Evolutionary conservation across 2,113 vertebrate genomes (phyloP).

Genomic region (Sialia sialis): DNA sequence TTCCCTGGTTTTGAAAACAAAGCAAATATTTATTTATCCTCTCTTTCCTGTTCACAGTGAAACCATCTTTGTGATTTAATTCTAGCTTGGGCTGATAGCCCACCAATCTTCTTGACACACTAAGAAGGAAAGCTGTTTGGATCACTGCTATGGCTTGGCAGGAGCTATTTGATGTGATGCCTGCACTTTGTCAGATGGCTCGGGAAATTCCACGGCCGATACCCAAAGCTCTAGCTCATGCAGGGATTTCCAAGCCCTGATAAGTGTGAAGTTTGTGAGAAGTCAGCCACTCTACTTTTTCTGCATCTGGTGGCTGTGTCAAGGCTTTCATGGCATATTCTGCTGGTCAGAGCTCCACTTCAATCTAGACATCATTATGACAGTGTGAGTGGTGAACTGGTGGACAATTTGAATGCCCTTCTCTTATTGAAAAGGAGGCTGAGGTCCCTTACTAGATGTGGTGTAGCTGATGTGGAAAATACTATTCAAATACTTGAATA

Average conservation of each 20-base stretch:
- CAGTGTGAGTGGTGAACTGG: background rate
- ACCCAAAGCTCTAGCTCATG: background rate
- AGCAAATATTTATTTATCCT: background rate
- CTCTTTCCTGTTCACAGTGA: background rate
- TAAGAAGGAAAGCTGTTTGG: background rate
- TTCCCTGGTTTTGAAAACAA: background rate
- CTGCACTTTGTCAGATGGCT: constrained; percentile 43
- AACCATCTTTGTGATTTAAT: background rate
- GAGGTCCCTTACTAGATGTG: background rate
- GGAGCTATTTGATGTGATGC: background rate
- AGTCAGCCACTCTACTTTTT: background rate
- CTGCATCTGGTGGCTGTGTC: background rate
- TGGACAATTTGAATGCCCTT: background rate
- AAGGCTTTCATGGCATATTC: background rate
- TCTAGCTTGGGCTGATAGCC: background rate
- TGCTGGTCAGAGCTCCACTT: background rate
- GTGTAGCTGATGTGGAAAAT: background rate
- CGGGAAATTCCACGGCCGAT: background rate
- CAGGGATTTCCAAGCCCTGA: constrained; percentile 16
- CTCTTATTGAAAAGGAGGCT: background rate
- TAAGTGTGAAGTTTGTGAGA: background rate
- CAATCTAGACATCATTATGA: background rate
- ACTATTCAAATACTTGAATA: background rate
- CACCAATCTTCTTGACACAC: constrained; percentile 13
- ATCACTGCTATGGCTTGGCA: constrained; percentile 8